A percentile compares a stretch with the other conserved stretches of the same genome.
These are phyloP conservation scores for Ptychoptera contaminata DNA, from an alignment of 2,888 invertebrate species.

Conservation along the genomic window DNA sequence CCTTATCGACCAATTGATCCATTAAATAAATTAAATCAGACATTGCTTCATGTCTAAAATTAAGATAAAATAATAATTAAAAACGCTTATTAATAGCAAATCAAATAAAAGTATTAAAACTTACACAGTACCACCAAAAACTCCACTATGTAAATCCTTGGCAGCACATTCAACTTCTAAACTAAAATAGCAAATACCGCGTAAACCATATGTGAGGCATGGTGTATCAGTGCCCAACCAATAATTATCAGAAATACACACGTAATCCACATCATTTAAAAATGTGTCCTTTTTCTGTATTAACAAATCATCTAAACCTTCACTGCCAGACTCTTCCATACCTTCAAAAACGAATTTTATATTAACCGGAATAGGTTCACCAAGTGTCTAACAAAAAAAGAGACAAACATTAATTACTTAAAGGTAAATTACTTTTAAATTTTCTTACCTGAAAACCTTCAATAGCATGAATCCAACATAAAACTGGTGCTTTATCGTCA, in stretches of 20 bases:
- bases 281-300: slow-evolving; percentile 52
- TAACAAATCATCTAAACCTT: slow-evolving; percentile 82
- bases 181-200: slow-evolving; percentile 85
- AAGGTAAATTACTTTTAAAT: neutral
- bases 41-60: slow-evolving; percentile 64
- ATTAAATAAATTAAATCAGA: slow-evolving; percentile 77
- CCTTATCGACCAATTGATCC: slow-evolving; percentile 65
- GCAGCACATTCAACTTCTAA: slow-evolving; percentile 74
- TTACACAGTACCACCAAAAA: slow-evolving; percentile 87
- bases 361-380: neutral
- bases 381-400: neutral
- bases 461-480: slow-evolving; percentile 90
- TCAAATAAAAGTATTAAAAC: too few relatives aligned
- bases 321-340: slow-evolving; percentile 97
- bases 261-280: slow-evolving; percentile 72
- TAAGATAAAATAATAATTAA: slow-evolving; percentile 2
- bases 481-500: slow-evolving; percentile 89
- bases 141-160: slow-evolving; percentile 92
- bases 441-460: slow-evolving; percentile 58
- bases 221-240: slow-evolving; percentile 97
- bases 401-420: neutral
- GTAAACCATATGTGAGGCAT: slow-evolving; percentile 89
- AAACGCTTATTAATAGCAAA: too few relatives aligned
- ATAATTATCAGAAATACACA: slow-evolving; percentile 97
- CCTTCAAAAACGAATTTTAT: slow-evolving; percentile 30